A percentile compares a stretch with the other conserved stretches of the same genome.
phyloP scores from a whole-genome alignment of 37 sponge, comb jelly and placozoan species.

The Geodia barretti region DNA sequence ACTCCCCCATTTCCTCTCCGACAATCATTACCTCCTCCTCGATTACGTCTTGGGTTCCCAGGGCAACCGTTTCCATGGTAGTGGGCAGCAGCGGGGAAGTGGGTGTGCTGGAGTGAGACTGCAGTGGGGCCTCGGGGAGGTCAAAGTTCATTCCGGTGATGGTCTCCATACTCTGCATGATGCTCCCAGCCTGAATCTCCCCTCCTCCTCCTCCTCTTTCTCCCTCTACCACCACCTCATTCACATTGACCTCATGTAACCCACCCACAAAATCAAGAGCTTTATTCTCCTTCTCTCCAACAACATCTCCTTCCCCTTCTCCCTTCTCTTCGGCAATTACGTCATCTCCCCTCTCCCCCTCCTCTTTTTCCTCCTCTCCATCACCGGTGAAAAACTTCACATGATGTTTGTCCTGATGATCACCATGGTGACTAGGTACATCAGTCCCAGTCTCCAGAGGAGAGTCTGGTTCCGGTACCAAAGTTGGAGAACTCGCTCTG shows the following conservation, averaged over 20 bases:
- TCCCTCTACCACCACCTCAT: not conserved
- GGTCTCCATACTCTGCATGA: slow-evolving; percentile 30
- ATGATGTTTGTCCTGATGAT: no score
- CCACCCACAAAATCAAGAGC: not conserved
- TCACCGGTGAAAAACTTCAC: not conserved
- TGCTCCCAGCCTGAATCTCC: slow-evolving; percentile 13
- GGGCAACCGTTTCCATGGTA: slow-evolving; percentile 17
- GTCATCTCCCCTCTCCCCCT: not conserved
- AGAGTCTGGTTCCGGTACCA: not conserved
- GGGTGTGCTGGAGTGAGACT: not conserved
- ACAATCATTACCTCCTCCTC: not conserved
- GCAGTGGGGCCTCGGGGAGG: not conserved
- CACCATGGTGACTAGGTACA: not conserved
- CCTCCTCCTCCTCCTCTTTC: not conserved
- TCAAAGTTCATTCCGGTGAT: not conserved
- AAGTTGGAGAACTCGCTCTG: not conserved
- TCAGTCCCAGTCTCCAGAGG: not conserved
- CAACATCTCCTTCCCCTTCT: not conserved
- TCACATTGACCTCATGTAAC: not conserved
- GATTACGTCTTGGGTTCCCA: not conserved
- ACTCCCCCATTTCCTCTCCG: not conserved
- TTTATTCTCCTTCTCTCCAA: not conserved
- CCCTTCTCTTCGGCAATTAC: not conserved
- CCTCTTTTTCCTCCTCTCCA: not conserved
- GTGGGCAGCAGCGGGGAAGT: slow-evolving; percentile 36